These are phyloP conservation scores for Sialia sialis DNA, from an alignment of 2,113 vertebrate genomes.

Conservation along the genomic window DNA sequence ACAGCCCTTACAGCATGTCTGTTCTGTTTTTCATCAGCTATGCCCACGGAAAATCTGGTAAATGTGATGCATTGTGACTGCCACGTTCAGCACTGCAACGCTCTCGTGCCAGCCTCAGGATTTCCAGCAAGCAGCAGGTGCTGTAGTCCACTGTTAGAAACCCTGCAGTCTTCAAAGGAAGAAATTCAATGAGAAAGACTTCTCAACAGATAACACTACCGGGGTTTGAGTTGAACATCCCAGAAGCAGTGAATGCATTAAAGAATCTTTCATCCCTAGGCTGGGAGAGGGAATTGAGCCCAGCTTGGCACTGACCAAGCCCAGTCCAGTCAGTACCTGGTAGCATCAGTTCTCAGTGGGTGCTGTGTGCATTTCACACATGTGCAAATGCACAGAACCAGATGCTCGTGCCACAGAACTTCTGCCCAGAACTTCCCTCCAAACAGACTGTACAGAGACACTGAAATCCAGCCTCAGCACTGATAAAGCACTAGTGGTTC, in stretches of 20 bases:
- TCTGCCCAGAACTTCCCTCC: not conserved
- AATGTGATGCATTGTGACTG: not conserved
- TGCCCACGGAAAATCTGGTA: not conserved
- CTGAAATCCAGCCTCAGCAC: not conserved
- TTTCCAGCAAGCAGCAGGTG: constrained; percentile 27
- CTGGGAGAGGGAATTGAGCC: not conserved
- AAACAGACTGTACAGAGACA: not conserved
- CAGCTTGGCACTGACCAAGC: not conserved
- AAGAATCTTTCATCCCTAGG: not conserved
- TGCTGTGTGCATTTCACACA: accelerated
- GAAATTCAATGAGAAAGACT: not conserved
- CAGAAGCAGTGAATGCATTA: not conserved
- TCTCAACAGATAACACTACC: not conserved
- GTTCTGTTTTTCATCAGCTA: not conserved
- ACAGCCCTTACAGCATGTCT: not conserved
- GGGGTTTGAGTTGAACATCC: not conserved
- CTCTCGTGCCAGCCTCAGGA: not conserved
- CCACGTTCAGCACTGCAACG: not conserved
- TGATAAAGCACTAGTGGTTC: not conserved
- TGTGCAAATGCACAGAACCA: not conserved
- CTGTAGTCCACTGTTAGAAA: not conserved
- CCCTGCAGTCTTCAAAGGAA: constrained; percentile 9
- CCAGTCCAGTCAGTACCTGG: not conserved
- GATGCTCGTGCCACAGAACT: accelerated
- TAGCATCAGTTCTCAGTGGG: not conserved